Conservation (phyloP, 2,888 invertebrate species). For the Athetis lepigone region DNA sequence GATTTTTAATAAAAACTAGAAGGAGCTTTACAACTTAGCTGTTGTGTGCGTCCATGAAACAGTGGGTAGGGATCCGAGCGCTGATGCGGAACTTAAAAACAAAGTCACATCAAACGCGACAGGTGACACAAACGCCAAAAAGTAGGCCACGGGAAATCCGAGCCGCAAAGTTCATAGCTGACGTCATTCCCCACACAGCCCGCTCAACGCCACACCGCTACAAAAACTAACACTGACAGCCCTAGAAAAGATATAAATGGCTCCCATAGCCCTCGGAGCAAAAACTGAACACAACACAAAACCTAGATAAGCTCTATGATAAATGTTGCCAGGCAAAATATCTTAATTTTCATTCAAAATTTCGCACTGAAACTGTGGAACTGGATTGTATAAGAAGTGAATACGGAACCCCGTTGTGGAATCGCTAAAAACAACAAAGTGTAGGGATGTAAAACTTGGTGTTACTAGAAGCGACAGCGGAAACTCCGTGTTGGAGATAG, state of each 20-base stretch:
- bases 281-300: conserved; percentile 57
- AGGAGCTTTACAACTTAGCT: conserved; percentile 6
- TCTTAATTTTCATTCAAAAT: conserved; percentile 62
- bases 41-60: neutral
- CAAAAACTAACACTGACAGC: conserved; percentile 54
- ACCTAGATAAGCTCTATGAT: conserved; percentile 61
- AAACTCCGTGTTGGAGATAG: neutral
- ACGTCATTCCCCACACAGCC: conserved; percentile 42
- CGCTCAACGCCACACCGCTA: conserved; percentile 36
- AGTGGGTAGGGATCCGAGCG: neutral
- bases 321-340: conserved; percentile 60
- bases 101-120: conserved; percentile 40
- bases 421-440: conserved; percentile 68
- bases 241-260: conserved; percentile 57
- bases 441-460: conserved; percentile 13
- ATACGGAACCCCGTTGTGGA: conserved; percentile 67
- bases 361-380: conserved; percentile 63
- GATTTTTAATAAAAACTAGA: conserved; percentile 51
- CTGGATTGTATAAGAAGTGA: conserved; percentile 67
- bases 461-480: conserved; percentile 40
- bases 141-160: conserved; percentile 55
- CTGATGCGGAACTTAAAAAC: conserved; percentile 25
- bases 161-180: conserved; percentile 47
- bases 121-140: conserved; percentile 55
- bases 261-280: conserved; percentile 50